Percentiles rank a stretch among this genome's conserved stretches.
These are phyloP conservation scores for Saccopteryx bilineata DNA, from an alignment of 2,113 vertebrate species.

Conservation along the genomic window DNA sequence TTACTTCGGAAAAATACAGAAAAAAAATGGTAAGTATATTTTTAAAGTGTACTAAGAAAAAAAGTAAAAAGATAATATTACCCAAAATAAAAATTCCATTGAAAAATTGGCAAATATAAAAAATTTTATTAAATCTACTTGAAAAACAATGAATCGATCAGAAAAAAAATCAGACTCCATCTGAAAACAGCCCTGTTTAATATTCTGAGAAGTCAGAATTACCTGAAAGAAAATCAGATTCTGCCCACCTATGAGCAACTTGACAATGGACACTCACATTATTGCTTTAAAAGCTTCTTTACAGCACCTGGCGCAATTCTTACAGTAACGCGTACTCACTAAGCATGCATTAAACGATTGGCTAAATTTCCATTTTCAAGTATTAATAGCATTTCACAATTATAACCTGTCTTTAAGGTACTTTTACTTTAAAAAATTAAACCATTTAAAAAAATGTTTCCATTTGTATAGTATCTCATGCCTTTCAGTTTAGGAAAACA, in stretches of 20 bases:
- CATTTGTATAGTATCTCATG: not conserved
- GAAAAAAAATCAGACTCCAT: not conserved
- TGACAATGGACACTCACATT: not conserved
- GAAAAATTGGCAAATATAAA: not conserved
- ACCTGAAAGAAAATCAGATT: not conserved
- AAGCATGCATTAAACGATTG: not conserved
- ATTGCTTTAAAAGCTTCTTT: not conserved
- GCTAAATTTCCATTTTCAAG: conserved; percentile 3
- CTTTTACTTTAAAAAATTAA: not conserved
- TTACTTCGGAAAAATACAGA: no score
- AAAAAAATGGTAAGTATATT: not conserved
- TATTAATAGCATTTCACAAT: conserved; percentile 24
- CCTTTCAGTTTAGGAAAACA: not conserved
- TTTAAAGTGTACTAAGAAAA: not conserved
- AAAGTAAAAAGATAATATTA: not conserved
- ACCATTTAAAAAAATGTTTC: not conserved
- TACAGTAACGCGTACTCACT: not conserved
- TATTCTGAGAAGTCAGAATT: not conserved
- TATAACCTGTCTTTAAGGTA: not conserved
- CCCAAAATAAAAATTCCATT: not conserved
- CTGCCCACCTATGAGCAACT: not conserved
- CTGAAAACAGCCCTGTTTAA: not conserved
- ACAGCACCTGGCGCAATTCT: not conserved
- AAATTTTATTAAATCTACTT: not conserved
- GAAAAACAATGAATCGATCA: not conserved